Evolutionary conservation across 2,797 vertebrate species (phyloP).

Genomic region (Scolopax bukidnonensis): DNA sequence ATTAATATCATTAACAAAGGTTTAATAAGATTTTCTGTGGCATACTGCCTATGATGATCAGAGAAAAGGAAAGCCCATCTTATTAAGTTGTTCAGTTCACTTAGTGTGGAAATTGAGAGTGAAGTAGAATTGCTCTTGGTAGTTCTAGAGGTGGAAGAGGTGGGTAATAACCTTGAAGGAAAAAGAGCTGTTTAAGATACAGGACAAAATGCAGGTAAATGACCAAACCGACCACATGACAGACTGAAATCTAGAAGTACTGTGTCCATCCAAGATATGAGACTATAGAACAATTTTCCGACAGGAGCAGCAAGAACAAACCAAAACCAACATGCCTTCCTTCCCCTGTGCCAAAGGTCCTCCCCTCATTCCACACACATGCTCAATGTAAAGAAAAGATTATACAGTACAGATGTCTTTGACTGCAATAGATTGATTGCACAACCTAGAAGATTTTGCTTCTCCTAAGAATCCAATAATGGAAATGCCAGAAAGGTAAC

Average conservation of each 20-base stretch:
- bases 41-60: neutral
- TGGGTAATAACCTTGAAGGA: neutral
- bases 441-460: neutral
- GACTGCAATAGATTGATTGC: neutral
- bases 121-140: neutral
- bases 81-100: neutral
- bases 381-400: neutral
- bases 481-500: neutral
- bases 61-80: neutral
- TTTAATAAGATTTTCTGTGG: neutral
- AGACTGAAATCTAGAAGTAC: neutral
- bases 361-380: neutral
- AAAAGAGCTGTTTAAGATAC: neutral
- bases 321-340: neutral
- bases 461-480: neutral
- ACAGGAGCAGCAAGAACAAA: neutral
- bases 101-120: neutral
- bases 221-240: neutral
- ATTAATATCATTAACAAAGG: neutral
- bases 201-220: neutral
- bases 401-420: neutral
- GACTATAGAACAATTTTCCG: neutral
- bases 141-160: neutral
- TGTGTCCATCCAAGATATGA: neutral
- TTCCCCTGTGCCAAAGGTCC: neutral